Evolutionary conservation across 2,113 vertebrate species (phyloP), one percentile per base, ranked within the genome.

Genomic region (Fulica atra): DNA sequence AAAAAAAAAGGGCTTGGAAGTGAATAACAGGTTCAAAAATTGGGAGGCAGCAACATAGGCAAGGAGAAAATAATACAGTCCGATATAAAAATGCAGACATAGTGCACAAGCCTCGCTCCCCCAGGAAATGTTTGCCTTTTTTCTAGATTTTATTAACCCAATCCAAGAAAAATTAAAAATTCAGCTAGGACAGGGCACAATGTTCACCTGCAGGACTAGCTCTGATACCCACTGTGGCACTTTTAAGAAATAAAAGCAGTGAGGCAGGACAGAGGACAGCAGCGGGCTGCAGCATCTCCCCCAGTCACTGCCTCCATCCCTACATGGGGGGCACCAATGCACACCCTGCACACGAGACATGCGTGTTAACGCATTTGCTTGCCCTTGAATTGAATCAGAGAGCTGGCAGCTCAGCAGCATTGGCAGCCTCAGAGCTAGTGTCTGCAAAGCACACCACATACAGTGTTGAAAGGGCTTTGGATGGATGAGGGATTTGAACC

Each of bases 101-200:
- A 12, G 29, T 16, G 42, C 29, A 68, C 19, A 61, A 82, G 16
- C 10, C 36, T 81, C 6, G 0, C 8, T 13, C 71, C 36, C 36
- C 31, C 24, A 24, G 76, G 56, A 91, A 71, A 81, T 51, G 12
- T 51, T 13, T 69, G 12, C 9, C 21, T 70, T 14, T 86, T 57
- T 63, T 44, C 72, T 26, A 31, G 7, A 21, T 59, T 78, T 78
- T 44, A 46, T 82, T 71, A 35, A 48, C 10, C 7, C 40, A 60
- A 74, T 17, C 9, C 57, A 68, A 59, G 40, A 24, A 42, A 40
- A 85, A 5, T 17, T 13, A 35, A 85, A 81, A 89, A 71, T 14
- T 51, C 73, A 69, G 24, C 53, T 50, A 33, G 73, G 77, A 36
- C 0, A 0, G 12, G 15, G 21, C 1, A 1, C 21, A 59, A 16